Percentiles rank a stretch among this genome's conserved stretches.
Conservation (phyloP, 2,113 vertebrate genomes). For the Hystrix cristata region DNA sequence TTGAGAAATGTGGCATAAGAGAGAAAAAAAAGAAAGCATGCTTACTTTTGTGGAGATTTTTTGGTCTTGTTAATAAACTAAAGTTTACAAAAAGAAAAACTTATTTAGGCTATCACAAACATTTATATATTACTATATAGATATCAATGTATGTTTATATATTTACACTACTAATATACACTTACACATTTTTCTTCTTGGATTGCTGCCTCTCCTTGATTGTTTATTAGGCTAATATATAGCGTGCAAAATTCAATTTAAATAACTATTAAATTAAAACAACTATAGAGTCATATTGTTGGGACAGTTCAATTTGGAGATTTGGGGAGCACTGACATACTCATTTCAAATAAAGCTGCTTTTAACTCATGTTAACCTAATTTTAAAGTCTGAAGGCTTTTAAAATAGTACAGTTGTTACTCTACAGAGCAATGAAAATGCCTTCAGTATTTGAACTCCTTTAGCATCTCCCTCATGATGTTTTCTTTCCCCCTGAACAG, state of each 20-base stretch:
- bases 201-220: not conserved
- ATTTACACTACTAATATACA: not conserved
- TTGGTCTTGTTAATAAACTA: not conserved
- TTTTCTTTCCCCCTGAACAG: not conserved
- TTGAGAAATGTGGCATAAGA: not conserved
- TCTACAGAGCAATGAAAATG: conserved; percentile 8
- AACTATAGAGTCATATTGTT: not conserved
- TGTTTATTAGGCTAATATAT: not conserved
- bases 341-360: conserved; percentile 24
- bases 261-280: not conserved
- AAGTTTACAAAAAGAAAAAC: not conserved
- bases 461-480: not conserved
- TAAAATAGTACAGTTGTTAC: not conserved
- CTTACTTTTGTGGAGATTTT: not conserved
- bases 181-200: not conserved
- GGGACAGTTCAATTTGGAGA: not conserved
- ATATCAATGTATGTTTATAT: not conserved
- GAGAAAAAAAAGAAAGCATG: not conserved
- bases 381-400: conserved; percentile 36
- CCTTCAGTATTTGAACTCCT: not conserved
- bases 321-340: not conserved
- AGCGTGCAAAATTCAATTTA: not conserved
- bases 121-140: not conserved
- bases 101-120: not conserved
- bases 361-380: not conserved